Base-by-base conservation (phyloP, 2,888 invertebrate genomes). In the Temnothorax rugatulus region DNA sequence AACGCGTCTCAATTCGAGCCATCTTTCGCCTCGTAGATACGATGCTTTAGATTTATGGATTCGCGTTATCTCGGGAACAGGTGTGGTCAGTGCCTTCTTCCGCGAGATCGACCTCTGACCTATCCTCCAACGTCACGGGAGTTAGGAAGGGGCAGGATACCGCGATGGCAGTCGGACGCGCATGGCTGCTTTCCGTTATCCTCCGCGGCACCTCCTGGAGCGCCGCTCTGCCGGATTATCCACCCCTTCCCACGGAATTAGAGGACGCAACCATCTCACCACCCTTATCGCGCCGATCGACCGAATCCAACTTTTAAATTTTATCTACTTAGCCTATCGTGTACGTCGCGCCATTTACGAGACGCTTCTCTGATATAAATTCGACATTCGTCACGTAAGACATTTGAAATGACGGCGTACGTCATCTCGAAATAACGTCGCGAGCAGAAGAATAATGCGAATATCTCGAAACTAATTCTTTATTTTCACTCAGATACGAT, bases 141-240 rank as follows among this genome's bases (percentile, higher is more conserved):
- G 29, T 38, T 69, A 25, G 29, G 71, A 64, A 61, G 85, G 87
- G 87, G 83, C 59, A 81, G 71, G 82, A 82, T 85, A 84, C 73
- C 84, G 79, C 61, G 83, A 85, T 89, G 89, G 90, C 84, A 86
- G 85, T 63, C 88, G 87, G 87, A 83, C 84, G 89, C 89, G 89
- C 89, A 89, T 89, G 89, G 87, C 86, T 79, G 86, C 86, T 66
- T 84, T 84, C 61, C 89, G 84, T 71, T 86, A 61, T 82, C 38
- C 71, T 81, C 59, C 41, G 61, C 68, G 83, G 57, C 68, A 84
- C 66, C 68, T 84, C 85, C 73, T 66, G 52, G 47, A 79, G 75
- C 76, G 71, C 61, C 50, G 47, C 68, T 76, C 66, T 57, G 69
- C 75, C 73, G 50, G 75, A 84, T 84, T 86, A 82, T 83, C 89